These are phyloP conservation scores for Xiphias gladius DNA, from an alignment of 2,113 vertebrate species.

Conservation along the genomic window DNA sequence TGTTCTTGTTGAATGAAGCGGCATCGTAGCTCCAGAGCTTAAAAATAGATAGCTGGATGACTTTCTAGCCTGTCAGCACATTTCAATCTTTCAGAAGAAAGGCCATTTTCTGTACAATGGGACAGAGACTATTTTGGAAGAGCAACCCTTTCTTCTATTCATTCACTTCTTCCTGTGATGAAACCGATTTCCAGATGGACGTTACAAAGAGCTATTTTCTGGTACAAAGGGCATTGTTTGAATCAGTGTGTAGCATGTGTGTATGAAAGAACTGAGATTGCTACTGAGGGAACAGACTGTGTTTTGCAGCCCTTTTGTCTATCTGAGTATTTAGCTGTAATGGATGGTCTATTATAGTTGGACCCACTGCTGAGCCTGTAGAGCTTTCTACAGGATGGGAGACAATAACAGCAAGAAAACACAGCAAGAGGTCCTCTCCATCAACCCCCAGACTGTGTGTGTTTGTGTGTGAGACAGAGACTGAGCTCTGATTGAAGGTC, in stretches of 20 bases:
- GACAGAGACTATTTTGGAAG: conserved; percentile 20
- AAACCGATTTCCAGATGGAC: conserved; percentile 42
- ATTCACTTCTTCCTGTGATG: conserved; percentile 35
- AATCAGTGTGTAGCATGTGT: conserved; percentile 34
- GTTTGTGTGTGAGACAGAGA: too few relatives aligned
- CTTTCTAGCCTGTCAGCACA: conserved; percentile 13
- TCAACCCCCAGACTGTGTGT: too few relatives aligned
- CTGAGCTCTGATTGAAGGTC: too few relatives aligned
- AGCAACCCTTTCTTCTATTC: conserved; percentile 13
- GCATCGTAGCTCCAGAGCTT: conserved; percentile 1
- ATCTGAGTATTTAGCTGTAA: conserved; percentile 30
- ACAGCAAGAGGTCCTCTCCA: too few relatives aligned
- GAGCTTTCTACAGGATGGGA: neutral
- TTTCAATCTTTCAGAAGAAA: conserved; percentile 32
- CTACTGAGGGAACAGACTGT: neutral
- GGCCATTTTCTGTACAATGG: conserved; percentile 31
- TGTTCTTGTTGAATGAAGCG: neutral
- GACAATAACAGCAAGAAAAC: too few relatives aligned
- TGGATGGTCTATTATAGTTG: conserved; percentile 33
- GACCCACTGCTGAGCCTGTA: conserved; percentile 20
- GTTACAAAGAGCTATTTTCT: conserved; percentile 37
- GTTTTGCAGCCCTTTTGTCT: too few relatives aligned
- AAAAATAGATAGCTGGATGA: conserved; percentile 7
- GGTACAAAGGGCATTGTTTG: conserved; percentile 34
- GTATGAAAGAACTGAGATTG: neutral